Evolutionary conservation across 2,888 invertebrate genomes (phyloP), one percentile per base, ranked within the genome.

Genomic region (Abscondita cerata): DNA sequence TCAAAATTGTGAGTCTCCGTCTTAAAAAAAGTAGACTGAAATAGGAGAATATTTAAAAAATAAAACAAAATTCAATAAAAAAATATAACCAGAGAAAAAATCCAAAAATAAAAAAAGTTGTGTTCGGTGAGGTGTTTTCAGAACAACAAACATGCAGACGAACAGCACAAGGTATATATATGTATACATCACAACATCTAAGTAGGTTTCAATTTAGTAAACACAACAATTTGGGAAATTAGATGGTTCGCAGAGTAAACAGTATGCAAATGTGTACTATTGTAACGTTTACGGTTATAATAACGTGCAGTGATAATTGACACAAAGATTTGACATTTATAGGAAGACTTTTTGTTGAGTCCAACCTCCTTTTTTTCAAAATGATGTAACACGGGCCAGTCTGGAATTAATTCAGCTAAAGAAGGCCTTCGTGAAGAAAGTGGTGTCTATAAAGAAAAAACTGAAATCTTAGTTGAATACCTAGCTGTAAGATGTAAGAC

Each of bases 341-440:
- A 46, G 52, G 53, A 59, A 67, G 59, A 66, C 55, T 59, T 51
- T 68, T 70, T 68, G 72, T 75, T 72, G 74, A 76, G 72, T 86
- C 90, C 88, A 91, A 93, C 93, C 93, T 93, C 92, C 87, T 89
- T 87, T 85, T 85, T 88, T 85, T 85, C 86, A 86, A 89, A 88
- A 85, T 88, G 89, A 83, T 91, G 91, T 81, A 93, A 89, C 81
- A 89, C 90, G 79, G 96, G 96, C 95, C 96, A 96, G 86, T 96
- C 96, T 80, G 95, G 96, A 83, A 96, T 96, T 86, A 95, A 87
- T 85, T 96, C 96, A 78, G 94, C 94, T 83, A 95, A 87, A 79
- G 94, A 95, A 80, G 89, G 91, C 86, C 93, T 88, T 87, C 94
- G 89, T 75, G 85, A 83, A 81, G 84, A 80, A 80, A 78, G 76